Evolutionary conservation across 1,140 invertebrate genomes (phyloP), one percentile per base, ranked within the genome.

Genomic region (Ips nitidus): DNA sequence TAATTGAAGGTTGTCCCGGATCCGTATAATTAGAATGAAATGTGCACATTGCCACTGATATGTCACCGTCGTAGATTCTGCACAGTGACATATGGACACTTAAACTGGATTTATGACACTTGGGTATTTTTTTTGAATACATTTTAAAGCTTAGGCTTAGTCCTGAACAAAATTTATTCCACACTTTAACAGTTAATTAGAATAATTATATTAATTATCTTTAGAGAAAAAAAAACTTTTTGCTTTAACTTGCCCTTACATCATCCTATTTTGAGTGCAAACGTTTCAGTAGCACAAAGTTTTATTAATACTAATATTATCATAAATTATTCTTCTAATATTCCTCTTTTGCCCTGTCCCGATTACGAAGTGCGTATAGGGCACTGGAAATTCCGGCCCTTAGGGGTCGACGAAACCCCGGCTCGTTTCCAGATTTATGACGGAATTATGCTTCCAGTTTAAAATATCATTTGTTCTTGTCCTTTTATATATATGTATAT

Each of bases 401-500:
- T 22, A 22, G 22, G 22, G 22, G 22, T 22, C 22, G 22, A 3
- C 6, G 45, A 50, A 50, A 50, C 22, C 7, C 45, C 22, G 22
- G 45, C 45, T 50, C 45, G 7, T 45, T 22, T 22, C 3, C 22
- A 50, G 45, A 50, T 50, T 50, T 50, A 50, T 50, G 45, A 50
- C 45, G 22, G 3, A 50, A 50, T 50, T 50, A 50, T 22, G 45
- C 45, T 22, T 22, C 22, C 2, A 50, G 45, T 50, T 50, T 50
- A 50, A 50, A 50, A 50, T 50, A 50, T 50, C 45, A 50, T 3
- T 50, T 50, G 37, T 56, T 56, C 22, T 7, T 56, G 53, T 56
- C 53, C 7, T 50, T 2, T 22, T 50, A 22, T 22, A 50, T 50
- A 50, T 50, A 50, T 50, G 1, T 22, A 7, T 50, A 2, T 7